Conservation (phyloP, 2,888 invertebrate species). For the Syritta pipiens region DNA sequence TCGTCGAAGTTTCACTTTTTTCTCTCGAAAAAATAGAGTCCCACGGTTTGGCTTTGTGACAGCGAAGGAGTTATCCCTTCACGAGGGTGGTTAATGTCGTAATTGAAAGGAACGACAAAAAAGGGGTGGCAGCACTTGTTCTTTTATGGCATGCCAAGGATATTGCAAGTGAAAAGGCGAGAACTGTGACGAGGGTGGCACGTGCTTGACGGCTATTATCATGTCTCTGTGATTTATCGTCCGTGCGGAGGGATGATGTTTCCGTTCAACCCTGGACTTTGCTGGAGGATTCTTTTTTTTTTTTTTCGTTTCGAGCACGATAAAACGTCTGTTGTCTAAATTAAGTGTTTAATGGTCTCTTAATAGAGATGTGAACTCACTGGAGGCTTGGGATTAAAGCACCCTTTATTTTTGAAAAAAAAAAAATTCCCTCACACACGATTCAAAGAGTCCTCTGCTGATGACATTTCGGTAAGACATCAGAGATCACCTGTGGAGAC, state of each 20-base stretch:
- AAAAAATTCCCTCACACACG: neutral
- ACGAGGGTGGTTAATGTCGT: conserved; percentile 65
- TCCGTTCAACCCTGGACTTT: conserved; percentile 21
- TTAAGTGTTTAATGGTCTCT: conserved; percentile 66
- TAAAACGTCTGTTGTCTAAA: conserved; percentile 60
- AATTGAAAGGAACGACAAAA: conserved; percentile 57
- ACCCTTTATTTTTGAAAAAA: conserved; percentile 16
- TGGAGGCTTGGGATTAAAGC: conserved; percentile 8
- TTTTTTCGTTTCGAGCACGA: conserved; percentile 17
- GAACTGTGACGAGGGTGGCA: conserved; percentile 70
- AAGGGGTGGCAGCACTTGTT: conserved; percentile 69
- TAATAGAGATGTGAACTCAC: conserved; percentile 62
- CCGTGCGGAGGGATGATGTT: conserved; percentile 54
- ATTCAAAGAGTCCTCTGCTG: too few species aligned
- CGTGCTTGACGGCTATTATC: conserved; percentile 72
- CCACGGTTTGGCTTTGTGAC: conserved; percentile 63
- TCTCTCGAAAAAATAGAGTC: conserved; percentile 27
- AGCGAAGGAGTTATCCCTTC: conserved; percentile 60
- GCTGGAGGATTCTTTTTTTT: conserved; percentile 44
- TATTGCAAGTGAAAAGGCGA: conserved; percentile 64
- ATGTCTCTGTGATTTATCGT: conserved; percentile 72
- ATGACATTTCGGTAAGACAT: conserved; percentile 67
- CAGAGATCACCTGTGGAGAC: conserved; percentile 70
- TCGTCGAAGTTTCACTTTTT: conserved; percentile 20
- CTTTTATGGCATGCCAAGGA: conserved; percentile 46